Conservation (phyloP, 1,140 invertebrate genomes). For the Idris sp. region DNA sequence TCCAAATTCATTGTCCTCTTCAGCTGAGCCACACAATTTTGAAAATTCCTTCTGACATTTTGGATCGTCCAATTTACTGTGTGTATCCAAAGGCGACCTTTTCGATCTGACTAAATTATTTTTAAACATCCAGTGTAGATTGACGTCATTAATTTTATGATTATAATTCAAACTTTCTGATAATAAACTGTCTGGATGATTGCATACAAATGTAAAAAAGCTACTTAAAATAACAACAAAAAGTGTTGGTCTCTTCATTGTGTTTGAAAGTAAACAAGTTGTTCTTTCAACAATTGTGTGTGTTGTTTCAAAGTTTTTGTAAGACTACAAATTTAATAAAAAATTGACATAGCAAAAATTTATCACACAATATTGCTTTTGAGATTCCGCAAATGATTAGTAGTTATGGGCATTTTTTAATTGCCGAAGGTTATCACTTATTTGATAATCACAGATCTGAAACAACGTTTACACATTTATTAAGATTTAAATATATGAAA, state of each 20-base stretch:
- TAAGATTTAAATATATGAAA: no score
- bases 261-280: no score
- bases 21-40: conserved; percentile 77
- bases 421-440: conserved; percentile 22
- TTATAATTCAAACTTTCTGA: conserved; percentile 4
- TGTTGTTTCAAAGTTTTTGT: no score
- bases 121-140: conserved; percentile 62
- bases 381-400: conserved; percentile 9
- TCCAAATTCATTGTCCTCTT: conserved; percentile 82
- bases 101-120: conserved; percentile 32
- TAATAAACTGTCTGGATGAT: conserved; percentile 47
- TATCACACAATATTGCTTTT: conserved; percentile 7
- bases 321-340: no score
- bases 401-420: conserved; percentile 26
- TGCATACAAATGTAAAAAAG: conserved; percentile 37
- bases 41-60: conserved; percentile 76
- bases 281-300: no score
- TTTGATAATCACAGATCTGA: conserved; percentile 35
- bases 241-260: conserved; percentile 29
- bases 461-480: no score
- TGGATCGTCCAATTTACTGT: conserved; percentile 67
- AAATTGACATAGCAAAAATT: conserved; percentile 12
- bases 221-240: conserved; percentile 39
- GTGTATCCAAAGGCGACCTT: conserved; percentile 44
- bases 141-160: conserved; percentile 9